Base-by-base conservation (phyloP, 1,140 invertebrate species). In the Helicoverpa armigera region DNA sequence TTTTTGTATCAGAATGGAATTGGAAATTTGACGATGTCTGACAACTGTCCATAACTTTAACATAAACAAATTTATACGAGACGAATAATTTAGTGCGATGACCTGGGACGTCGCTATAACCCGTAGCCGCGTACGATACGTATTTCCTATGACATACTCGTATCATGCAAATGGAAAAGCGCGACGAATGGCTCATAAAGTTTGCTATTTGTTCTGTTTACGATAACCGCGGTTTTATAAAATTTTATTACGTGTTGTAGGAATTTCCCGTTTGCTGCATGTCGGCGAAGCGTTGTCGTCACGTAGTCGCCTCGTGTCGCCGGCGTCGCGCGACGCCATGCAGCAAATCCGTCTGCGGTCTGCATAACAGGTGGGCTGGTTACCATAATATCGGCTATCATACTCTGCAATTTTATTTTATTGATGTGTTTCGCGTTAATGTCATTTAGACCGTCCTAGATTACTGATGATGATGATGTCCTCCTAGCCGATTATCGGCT, bases 151-250 rank as follows among this genome's bases (percentile, higher is more conserved):
- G 87, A 86, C 83, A 87, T 83, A 83, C 76, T 89, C 89, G 87
- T 87, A 86, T 89, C 87, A 93, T 94, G 91, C 88, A 93, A 91
- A 94, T 94, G 92, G 89, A 90, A 90, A 93, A 89, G 83, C 88
- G 89, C 87, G 88, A 92, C 91, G 89, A 90, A 91, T 89, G 79
- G 90, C 85, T 91, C 91, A 88, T 94, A 94, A 94, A 94, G 75
- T 88, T 88, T 85, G 91, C 89, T 89, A 93, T 94, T 92, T 93
- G 89, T 92, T 92, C 89, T 91, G 89, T 94, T 93, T 93, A 92
- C 91, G 90, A 94, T 94, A 90, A 91, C 87, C 87, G 86, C 86
- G 89, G 89, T 90, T 93, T 93, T 93, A 91, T 92, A 91, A 89
- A 93, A 91, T 90, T 93, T 92, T 92, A 94, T 89, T 87, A 88